phyloP scores from a whole-genome alignment of 1,140 invertebrate genomes.

The Cecropterus lyciades region DNA sequence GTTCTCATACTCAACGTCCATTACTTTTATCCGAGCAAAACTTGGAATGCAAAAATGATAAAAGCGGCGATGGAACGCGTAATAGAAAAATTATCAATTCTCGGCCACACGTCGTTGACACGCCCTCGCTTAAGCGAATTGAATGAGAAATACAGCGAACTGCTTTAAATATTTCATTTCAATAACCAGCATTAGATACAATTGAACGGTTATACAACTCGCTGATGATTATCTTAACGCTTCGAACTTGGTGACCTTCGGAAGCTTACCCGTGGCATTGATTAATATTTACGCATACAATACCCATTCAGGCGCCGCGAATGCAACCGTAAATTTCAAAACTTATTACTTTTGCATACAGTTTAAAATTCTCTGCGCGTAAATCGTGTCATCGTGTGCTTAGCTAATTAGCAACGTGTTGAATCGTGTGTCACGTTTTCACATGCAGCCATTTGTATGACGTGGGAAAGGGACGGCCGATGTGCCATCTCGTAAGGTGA shows the following conservation, averaged over 20 bases:
- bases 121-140: conserved; percentile 18
- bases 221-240: conserved; percentile 30
- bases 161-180: conserved; percentile 23
- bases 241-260: conserved; percentile 69
- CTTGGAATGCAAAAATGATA: conserved; percentile 9
- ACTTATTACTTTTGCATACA: conserved; percentile 45
- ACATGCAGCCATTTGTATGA: conserved; percentile 42
- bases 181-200: conserved; percentile 12
- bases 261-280: conserved; percentile 69
- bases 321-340: conserved; percentile 43
- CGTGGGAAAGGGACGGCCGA: conserved; percentile 48
- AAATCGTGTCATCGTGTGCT: conserved; percentile 55
- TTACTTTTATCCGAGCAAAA: conserved; percentile 41
- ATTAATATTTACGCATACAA: conserved; percentile 79
- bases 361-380: conserved; percentile 48
- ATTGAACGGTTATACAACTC: conserved; percentile 32
- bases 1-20: conserved; percentile 40
- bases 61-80: conserved; percentile 36
- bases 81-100: conserved; percentile 24
- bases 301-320: conserved; percentile 56
- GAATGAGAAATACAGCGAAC: conserved; percentile 18
- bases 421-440: conserved; percentile 60
- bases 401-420: conserved; percentile 73
- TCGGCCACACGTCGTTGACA: conserved; percentile 9
- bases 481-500: conserved; percentile 53